phyloP scores from a whole-genome alignment of 2,113 vertebrate species.

The Puma concolor region DNA sequence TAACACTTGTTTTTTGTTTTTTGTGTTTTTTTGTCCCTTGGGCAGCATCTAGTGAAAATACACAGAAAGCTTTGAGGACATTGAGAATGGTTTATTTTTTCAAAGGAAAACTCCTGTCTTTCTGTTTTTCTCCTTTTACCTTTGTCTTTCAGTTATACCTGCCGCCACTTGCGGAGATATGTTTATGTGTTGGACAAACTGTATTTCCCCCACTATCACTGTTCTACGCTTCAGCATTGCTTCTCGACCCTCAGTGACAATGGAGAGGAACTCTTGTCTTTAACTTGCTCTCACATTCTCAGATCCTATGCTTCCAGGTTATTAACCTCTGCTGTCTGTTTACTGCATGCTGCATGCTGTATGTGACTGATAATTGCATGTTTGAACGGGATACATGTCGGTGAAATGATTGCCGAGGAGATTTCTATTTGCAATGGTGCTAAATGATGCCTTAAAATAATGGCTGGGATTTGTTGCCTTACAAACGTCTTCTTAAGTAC shows the following conservation, averaged over 20 bases:
- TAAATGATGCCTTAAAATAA: constrained; percentile 37
- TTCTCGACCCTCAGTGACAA: constrained; percentile 91
- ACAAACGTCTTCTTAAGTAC: constrained; percentile 27
- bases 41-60: constrained; percentile 70
- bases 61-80: constrained; percentile 74
- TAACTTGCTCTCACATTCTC: constrained; percentile 93
- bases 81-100: constrained; percentile 81
- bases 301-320: constrained; percentile 93
- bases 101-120: constrained; percentile 86
- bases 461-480: constrained; percentile 30
- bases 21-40: constrained; percentile 48
- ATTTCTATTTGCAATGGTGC: constrained; percentile 40
- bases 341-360: constrained; percentile 89
- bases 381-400: neutral
- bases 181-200: constrained; percentile 93
- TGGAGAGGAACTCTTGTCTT: constrained; percentile 91
- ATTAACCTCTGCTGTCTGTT: constrained; percentile 89
- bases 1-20: constrained; percentile 55
- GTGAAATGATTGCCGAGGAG: neutral
- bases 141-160: constrained; percentile 93
- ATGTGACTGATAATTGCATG: constrained; percentile 83
- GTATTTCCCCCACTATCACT: constrained; percentile 90
- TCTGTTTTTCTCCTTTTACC: constrained; percentile 85
- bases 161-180: constrained; percentile 94
- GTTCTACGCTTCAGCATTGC: constrained; percentile 90